Evolutionary conservation across 2,888 invertebrate species (phyloP).

Genomic region (Mimachlamys varia): DNA sequence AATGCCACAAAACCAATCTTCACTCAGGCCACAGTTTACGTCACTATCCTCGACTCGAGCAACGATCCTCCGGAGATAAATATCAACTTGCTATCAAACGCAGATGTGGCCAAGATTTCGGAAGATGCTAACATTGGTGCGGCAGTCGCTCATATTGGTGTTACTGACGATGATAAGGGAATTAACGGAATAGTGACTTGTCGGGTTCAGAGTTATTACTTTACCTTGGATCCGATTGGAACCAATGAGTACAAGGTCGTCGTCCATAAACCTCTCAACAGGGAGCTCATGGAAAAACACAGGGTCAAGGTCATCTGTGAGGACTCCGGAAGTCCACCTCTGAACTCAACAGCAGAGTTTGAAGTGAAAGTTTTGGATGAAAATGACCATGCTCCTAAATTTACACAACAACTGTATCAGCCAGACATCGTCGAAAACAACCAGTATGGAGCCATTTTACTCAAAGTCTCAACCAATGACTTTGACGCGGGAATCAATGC

Average conservation of each 20-base stretch:
- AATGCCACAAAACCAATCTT: slow-evolving; percentile 68
- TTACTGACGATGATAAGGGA: slow-evolving; percentile 70
- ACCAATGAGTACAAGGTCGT: slow-evolving; percentile 70
- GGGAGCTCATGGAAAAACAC: slow-evolving; percentile 58
- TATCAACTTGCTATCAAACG: slow-evolving; percentile 67
- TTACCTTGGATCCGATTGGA: slow-evolving; percentile 67
- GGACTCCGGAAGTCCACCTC: slow-evolving; percentile 63
- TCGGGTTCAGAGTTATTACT: slow-evolving; percentile 62
- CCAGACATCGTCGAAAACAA: slow-evolving; percentile 67
- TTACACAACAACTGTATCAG: slow-evolving; percentile 84
- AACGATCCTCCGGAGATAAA: slow-evolving; percentile 92
- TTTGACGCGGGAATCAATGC: slow-evolving; percentile 65
- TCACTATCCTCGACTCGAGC: slow-evolving; percentile 90
- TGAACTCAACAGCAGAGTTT: slow-evolving; percentile 60
- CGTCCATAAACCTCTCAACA: slow-evolving; percentile 57
- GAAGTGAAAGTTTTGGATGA: slow-evolving; percentile 87
- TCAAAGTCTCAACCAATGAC: slow-evolving; percentile 65
- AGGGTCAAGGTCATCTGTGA: slow-evolving; percentile 60
- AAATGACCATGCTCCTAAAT: slow-evolving; percentile 94
- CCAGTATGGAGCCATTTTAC: slow-evolving; percentile 62
- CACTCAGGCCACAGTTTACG: slow-evolving; percentile 66
- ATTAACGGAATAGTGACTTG: slow-evolving; percentile 73
- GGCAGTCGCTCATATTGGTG: slow-evolving; percentile 70
- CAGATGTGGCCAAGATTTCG: slow-evolving; percentile 63
- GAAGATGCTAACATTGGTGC: slow-evolving; percentile 71